A percentile compares a stretch with the other conserved stretches of the same genome.
These are phyloP conservation scores for Hermaeophaga mercurialis DNA, from an alignment of 2,888 invertebrate species.

Conservation along the genomic window DNA sequence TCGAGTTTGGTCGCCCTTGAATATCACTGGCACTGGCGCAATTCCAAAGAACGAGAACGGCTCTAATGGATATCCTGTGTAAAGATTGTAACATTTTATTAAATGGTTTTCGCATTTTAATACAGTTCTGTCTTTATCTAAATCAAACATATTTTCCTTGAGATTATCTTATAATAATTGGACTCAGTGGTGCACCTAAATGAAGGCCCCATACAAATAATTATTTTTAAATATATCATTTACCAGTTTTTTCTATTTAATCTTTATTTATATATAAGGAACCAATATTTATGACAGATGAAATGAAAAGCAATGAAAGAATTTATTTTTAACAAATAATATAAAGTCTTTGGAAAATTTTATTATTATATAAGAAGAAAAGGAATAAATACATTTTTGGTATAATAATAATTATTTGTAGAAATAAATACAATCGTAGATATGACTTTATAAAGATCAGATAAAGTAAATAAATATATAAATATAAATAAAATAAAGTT, in stretches of 20 bases:
- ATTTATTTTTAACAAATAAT: neutral
- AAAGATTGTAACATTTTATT: constrained; percentile 28
- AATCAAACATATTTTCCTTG: constrained; percentile 26
- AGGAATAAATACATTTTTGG: no score
- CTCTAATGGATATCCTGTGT: constrained; percentile 41
- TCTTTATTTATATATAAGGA: neutral
- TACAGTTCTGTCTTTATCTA: constrained; percentile 28
- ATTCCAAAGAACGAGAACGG: constrained; percentile 35
- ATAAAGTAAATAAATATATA: no score
- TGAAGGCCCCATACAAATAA: neutral
- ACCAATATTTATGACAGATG: no score
- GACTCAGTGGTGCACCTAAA: neutral
- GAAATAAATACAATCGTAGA: no score
- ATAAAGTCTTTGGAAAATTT: neutral
- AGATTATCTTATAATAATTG: constrained; percentile 1
- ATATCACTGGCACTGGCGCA: constrained; percentile 32
- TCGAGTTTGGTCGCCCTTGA: constrained; percentile 40
- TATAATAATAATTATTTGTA: no score
- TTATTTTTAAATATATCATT: neutral
- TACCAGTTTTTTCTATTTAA: neutral
- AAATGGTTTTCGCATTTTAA: constrained; percentile 25
- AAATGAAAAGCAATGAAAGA: no score
- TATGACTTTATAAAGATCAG: no score
- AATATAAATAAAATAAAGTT: no score
- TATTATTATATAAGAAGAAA: neutral